Base-by-base conservation (phyloP, 2,888 invertebrate species). In the Leucozona laternaria region DNA sequence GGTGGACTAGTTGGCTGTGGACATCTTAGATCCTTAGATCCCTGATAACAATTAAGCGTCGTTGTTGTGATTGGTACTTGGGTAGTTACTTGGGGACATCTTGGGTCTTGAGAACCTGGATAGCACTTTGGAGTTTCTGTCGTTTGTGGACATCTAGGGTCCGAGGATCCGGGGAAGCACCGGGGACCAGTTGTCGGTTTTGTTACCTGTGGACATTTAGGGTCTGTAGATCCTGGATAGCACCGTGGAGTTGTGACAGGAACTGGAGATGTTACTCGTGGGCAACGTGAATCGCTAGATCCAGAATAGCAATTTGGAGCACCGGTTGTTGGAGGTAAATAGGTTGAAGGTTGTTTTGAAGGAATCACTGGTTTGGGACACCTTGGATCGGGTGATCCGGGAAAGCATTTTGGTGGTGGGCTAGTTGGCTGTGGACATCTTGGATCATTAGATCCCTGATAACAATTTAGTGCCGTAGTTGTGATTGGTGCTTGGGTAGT, bases 101-200 rank as follows among this genome's bases (percentile, higher is more conserved):
- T 79, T 0, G 91, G 89, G 60, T 92, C 91, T 0, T 31, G 58
- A 2, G 89, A 90, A 4, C 92, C 92, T 5, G 82, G 85, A 68
- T 78, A 81, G 55, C 86, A 92, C 4, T 60, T 78, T 43, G 83
- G 34, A 83, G 15, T 2, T 55, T 37, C 34, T 4, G 62, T 55
- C 6, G 5, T 11, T n/a, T 57, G 15, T 0, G 62, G 57, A 48
- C 91, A 91, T 11, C 91, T 79, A 0, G 91, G 89, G 58, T 92
- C 91, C 0, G 17, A 55, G 2, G 89, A 90, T 3, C 92, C 92
- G 6, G 91, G 91, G 79, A 88, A 90, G 73, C 91, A 92, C 4
- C 57, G 73, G 31, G 85, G 34, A 83, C 88, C 34, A 75, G 88
- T n/a, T 89, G 90, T 73, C 4, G 79, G 58, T 50, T 68, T 53